Evolutionary conservation across 1,140 invertebrate genomes (phyloP), one percentile per base, ranked within the genome.

Genomic region (Bombus superbus): DNA sequence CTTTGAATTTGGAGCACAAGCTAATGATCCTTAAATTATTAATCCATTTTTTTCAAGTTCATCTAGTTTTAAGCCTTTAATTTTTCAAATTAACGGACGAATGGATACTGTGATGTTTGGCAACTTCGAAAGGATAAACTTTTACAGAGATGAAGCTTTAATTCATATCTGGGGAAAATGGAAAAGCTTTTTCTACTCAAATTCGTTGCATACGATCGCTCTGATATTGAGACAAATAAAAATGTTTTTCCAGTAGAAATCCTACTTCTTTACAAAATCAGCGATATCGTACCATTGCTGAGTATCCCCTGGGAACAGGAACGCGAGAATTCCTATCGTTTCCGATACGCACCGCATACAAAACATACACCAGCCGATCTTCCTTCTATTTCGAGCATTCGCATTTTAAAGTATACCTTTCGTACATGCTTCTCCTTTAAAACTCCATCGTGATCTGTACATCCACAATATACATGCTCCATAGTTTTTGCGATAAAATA

Each of bases 261-360:
- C 1, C 10, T 62, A 28, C 3, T 62, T 18, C 47, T 53, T 59
- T 62, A 28, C 0, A 42, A 40, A 66, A 73, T 40, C 68, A 68
- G 82, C 44, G 18, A 40, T 72, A 81, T 86, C 69, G 68, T 64
- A 82, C 32, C 38, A 77, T 71, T 83, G 75, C 90, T 89, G 90
- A 92, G 88, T 89, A 81, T 91, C 86, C 81, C 86, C 78, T 86
- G 91, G 83, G 89, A 91, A 90, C 89, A 92, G 11, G 28, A 42
- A 85, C 72, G 74, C 85, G 92, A 91, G 89, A 93, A 90, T 91
- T 81, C 76, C 72, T 35, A 82, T 88, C 86, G 57, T 68, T 66
- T 66, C 1, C 62, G 74, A 84, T 83, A 57, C 38, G 87, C 78
- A n/a, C 11, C 35, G 22, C 25, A 8, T 38, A 57, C 44, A 64